Conservation (phyloP, 2,113 vertebrate species). For the Drymodes brunneopygia region DNA sequence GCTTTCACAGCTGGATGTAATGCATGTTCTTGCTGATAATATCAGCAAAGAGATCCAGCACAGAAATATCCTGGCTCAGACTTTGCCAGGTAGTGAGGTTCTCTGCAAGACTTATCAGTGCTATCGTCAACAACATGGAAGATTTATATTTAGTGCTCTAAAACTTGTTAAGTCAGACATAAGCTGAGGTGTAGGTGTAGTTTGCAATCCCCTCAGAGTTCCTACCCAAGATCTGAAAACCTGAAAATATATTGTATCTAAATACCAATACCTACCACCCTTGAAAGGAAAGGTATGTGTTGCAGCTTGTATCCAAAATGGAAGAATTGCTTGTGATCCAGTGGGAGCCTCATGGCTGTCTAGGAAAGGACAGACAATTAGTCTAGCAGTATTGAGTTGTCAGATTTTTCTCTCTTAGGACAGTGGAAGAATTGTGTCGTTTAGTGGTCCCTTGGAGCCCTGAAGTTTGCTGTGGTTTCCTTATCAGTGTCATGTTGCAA, state of each 20-base stretch:
- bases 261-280: neutral
- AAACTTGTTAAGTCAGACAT: neutral
- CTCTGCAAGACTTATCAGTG: neutral
- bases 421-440: no score
- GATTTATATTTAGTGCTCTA: neutral
- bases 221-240: neutral
- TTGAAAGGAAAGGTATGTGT: neutral
- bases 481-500: no score
- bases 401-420: no score
- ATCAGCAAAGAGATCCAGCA: neutral
- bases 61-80: neutral
- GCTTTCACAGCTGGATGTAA: neutral
- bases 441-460: no score
- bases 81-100: neutral
- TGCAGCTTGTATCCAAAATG: neutral
- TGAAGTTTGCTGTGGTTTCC: no score
- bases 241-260: neutral
- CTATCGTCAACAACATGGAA: neutral
- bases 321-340: neutral
- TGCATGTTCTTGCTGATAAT: neutral
- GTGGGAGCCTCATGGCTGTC: no score
- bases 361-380: neutral
- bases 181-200: neutral
- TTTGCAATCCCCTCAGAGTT: neutral
- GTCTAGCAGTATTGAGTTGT: no score